Conservation (phyloP, 2,888 invertebrate species). For the Stenoptilia bipunctidactyla region DNA sequence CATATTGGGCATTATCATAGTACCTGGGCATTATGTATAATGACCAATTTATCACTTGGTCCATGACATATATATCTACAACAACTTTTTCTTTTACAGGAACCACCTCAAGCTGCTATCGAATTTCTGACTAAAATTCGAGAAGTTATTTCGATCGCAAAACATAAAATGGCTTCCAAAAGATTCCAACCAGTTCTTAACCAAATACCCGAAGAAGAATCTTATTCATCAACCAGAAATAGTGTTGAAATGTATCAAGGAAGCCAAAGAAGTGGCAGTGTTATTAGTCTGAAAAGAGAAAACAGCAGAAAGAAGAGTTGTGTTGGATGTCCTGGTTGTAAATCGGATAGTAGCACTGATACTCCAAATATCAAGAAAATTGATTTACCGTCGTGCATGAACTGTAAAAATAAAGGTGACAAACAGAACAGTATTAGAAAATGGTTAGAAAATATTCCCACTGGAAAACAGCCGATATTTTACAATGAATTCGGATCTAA, state of each 20-base stretch:
- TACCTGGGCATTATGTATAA: too few species aligned
- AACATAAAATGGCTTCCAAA: constrained; percentile 88
- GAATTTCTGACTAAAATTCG: constrained; percentile 91
- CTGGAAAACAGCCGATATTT: constrained; percentile 33
- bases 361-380: constrained; percentile 49
- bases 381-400: constrained; percentile 60
- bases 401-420: constrained; percentile 73
- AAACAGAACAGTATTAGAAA: constrained; percentile 81
- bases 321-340: constrained; percentile 78
- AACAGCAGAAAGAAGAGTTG: constrained; percentile 73
- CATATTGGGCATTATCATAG: too few species aligned
- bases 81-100: constrained; percentile 61
- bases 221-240: constrained; percentile 54
- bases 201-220: constrained; percentile 86
- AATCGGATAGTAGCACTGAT: constrained; percentile 33
- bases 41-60: too few species aligned
- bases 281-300: constrained; percentile 72
- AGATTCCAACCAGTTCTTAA: constrained; percentile 83
- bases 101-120: constrained; percentile 90
- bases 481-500: constrained; percentile 34
- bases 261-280: constrained; percentile 67
- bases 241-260: constrained; percentile 61
- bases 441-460: constrained; percentile 81
- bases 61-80: too few species aligned
- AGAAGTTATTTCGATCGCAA: constrained; percentile 90